Base-by-base conservation (phyloP, 2,797 vertebrate species). In the Gymnopithys bicolor region DNA sequence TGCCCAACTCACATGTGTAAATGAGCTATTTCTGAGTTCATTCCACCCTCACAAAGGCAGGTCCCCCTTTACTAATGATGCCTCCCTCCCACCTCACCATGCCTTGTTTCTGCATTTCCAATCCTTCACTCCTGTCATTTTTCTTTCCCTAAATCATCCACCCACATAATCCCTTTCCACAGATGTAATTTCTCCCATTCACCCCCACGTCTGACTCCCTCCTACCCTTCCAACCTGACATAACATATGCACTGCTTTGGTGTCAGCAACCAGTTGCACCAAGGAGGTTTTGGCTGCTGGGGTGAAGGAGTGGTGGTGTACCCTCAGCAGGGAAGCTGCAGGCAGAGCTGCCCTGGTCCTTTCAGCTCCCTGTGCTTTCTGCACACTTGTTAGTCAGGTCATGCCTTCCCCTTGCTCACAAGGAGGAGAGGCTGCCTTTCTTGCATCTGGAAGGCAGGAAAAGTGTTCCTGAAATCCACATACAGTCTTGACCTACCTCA, bases 61-160 rank as follows among this genome's bases (percentile, higher is more conserved):
- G 2, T 19, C 10, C 11, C 13, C 43, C 37, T 77, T 62, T 27
- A 62, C 21, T 1, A 1, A 0, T 37, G 24, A 21, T 3, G 1
- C 25, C n/a, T 78, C 56, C 30, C 19, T 85, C 46, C 41, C 39
- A n/a, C 37, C n/a, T 53, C 55, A 32, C 43, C n/a, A 2, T 4
- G 0, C 0, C 0, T 23, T 18, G 30, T 48, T 79, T 33, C 33
- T 3, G 2, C 19, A 25, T 67, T 87, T 70, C 55, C 60, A 52
- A 63, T 58, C 67, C 64, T 56, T 81, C 11, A 1, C 6, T 75
- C 24, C 37, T 25, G 7, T 58, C 33, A 15, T 30, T 48, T 35
- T 48, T 35, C 58, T 76, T 62, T 51, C n/a, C 53, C 68, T 63
- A 32, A 30, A 21, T 48, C 37, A 37, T 11, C 27, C 33, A 30